Evolutionary conservation across 2,797 vertebrate genomes (phyloP), one percentile per base, ranked within the genome.

Genomic region (Helarctos malayanus): DNA sequence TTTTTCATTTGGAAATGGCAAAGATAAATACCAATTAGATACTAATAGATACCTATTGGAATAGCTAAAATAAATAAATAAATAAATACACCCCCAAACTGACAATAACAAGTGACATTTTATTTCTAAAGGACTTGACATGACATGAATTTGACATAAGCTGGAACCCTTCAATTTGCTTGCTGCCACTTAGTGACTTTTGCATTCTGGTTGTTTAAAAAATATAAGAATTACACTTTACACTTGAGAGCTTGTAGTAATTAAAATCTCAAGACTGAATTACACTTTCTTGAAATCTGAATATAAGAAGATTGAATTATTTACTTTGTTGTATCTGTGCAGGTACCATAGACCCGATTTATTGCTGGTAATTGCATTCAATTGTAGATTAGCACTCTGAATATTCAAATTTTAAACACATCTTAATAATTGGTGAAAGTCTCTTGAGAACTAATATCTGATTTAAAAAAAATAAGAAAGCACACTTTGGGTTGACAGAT

Each of bases 371-470:
- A 71, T 97, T 38, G 69, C 25, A 80, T 27, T 92, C 81, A 91
- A 14, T 47, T 2, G 73, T 38, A 97, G 27, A 16, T 41, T 52
- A 94, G 49, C 15, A 47, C 76, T 68, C 38, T 94, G 82, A 93
- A 95, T 97, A 56, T 11, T 83, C 49, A 97, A 96, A 80, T 95
- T 83, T 57, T 95, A 88, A 96, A 97, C 63, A 56, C 0, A 75
- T 95, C 47, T 91, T 93, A 79, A 83, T 97, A 91, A 56, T 88
- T 79, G 45, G 90, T 96, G 88, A 93, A 95, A 13, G 3, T 95
- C 65, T 82, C 54, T n/a, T 98, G 96, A 97, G 75, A 89, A 97
- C 38, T 92, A 94, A 92, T 97, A 69, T 4, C 59, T 97, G 85
- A 84, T 95, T 97, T 97, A 81, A 73, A 73, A 61, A 73, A 90